Evolutionary conservation across 2,797 vertebrate genomes (phyloP), one percentile per base, ranked within the genome.

Genomic region (Chromis chromis): DNA sequence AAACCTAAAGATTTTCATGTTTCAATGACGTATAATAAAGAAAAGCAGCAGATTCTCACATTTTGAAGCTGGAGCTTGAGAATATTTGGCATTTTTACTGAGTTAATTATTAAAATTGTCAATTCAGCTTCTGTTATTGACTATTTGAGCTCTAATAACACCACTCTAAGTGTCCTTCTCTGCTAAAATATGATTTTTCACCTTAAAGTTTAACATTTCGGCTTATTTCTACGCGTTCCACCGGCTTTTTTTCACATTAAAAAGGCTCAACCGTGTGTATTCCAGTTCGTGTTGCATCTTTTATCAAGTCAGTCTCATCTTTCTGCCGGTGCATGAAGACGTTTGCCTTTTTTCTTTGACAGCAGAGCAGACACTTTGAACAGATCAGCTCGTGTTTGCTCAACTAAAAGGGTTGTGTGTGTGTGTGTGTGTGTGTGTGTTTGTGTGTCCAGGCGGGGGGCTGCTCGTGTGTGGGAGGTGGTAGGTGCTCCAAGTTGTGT

Each of bases 391-490:
- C 39, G 36, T 83, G 65, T 78, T 87, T 75, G 54, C 50, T 68
- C 56, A 64, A 64, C 75, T 80, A 24, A 74, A 74, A 78, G 42
- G 31, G 36, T 67, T 70, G 57, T 74, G 55, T 31, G 4, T 66
- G 2, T 65, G 27, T 55, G 10, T 21, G 3, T 57, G 36, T 33
- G 24, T 48, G 27, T 31, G 24, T 36, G 27, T 70, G 57, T 63
- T 50, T 82, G 76, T 81, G 68, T 83, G 79, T 84, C 82, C 70
- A 84, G 64, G 77, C 75, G 33, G 73, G 75, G 87, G 74, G 76
- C 72, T 84, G 84, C 57, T 74, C 25, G 57, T 80, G 86, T 79
- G 91, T 90, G 75, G 90, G 89, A 78, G 84, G 81, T 70, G 68
- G 82, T 87, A 70, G 80, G 81, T 88, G 80, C 84, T 73, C 40